These are phyloP conservation scores for Turritopsis rubra DNA, from an alignment of 30 jellyfish, hydroid and myxozoan species.

Conservation along the genomic window DNA sequence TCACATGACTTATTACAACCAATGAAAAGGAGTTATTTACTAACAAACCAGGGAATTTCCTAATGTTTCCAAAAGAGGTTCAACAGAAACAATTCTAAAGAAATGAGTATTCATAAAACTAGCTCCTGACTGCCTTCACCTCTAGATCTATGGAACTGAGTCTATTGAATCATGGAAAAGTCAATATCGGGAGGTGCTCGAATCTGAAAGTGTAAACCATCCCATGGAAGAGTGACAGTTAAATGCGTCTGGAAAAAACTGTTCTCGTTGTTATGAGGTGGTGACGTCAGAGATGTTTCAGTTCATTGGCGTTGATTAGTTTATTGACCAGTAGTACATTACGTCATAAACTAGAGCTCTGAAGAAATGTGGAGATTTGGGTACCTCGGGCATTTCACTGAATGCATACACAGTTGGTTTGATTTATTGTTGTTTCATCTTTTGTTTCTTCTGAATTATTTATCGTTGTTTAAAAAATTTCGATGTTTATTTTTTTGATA, in stretches of 20 bases:
- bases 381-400: not conserved
- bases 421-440: too few relatives aligned
- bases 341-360: not conserved
- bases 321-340: too few relatives aligned
- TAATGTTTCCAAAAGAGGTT: too few relatives aligned
- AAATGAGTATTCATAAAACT: too few relatives aligned
- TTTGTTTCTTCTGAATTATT: too few relatives aligned
- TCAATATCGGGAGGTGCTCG: slow-evolving; percentile 8
- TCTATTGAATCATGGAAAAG: slow-evolving; percentile 11
- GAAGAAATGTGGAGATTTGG: not conserved
- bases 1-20: not conserved
- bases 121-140: not conserved
- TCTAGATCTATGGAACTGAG: slow-evolving; percentile 2
- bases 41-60: not conserved
- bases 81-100: too few relatives aligned
- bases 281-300: too few relatives aligned
- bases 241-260: not conserved
- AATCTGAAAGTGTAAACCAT: not conserved
- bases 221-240: not conserved
- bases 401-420: too few relatives aligned
- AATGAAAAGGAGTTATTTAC: not conserved
- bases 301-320: too few relatives aligned
- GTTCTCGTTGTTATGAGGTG: not conserved
- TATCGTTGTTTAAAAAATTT: too few relatives aligned
- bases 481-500: too few relatives aligned